Conservation (phyloP, 2,797 vertebrate genomes). For the Thripadectes ignobilis region DNA sequence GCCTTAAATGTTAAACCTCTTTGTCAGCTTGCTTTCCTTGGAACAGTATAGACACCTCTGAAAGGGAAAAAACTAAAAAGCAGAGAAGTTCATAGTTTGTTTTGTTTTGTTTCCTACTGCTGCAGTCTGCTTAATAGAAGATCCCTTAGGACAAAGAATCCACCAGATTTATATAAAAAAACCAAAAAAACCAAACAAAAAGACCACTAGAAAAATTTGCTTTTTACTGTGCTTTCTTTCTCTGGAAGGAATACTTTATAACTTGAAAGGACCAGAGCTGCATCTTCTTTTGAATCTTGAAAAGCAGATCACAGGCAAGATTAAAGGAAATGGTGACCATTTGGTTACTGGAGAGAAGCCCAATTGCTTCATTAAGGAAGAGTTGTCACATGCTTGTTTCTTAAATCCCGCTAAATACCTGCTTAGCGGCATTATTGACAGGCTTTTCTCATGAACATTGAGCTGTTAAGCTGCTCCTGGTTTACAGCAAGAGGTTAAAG, state of each 20-base stretch:
- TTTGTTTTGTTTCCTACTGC: background rate
- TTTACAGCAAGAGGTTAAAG: constrained; percentile 73
- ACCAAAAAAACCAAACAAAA: background rate
- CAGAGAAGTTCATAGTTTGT: background rate
- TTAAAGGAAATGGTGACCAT: background rate
- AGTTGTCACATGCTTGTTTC: constrained; percentile 38
- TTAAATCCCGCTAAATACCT: constrained; percentile 59
- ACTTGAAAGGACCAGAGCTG: background rate
- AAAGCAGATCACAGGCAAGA: background rate
- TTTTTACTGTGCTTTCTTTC: background rate
- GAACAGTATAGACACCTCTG: background rate
- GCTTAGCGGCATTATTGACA: constrained; percentile 57
- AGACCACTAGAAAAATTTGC: background rate
- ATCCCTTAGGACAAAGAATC: background rate
- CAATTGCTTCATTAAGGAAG: constrained; percentile 46
- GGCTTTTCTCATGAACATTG: constrained; percentile 60
- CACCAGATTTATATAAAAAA: background rate
- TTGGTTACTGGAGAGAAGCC: constrained; percentile 2
- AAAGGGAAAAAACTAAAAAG: background rate
- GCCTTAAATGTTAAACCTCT: background rate
- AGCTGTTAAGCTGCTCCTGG: constrained; percentile 61
- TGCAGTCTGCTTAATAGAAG: background rate
- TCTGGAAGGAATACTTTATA: background rate
- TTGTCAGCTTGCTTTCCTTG: background rate
- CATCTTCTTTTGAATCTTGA: background rate